Evolutionary conservation across 2,113 vertebrate genomes (phyloP), one percentile per base, ranked within the genome.

Genomic region (Cygnus atratus): DNA sequence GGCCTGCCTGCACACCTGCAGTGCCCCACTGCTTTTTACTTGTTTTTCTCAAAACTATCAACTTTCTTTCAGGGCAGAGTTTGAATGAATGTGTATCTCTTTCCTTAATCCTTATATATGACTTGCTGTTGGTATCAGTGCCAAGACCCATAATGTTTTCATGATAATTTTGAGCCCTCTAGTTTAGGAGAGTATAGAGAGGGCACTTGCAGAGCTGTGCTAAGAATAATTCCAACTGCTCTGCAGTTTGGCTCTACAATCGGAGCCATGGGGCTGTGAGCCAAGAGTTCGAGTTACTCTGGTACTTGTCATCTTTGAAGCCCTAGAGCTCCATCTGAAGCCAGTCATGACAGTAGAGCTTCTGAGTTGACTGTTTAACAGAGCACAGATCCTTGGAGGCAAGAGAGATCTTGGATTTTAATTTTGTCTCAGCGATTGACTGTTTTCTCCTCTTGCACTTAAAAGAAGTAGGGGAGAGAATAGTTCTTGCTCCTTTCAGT

Each of bases 221-320:
- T 97, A 97, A 96, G 96, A 96, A 96, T 96, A 97, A 96, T 95
- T 94, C 86, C 93, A 96, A 95, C 81, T 94, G 93, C 88, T 94
- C 50, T 93, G 95, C 96, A 92, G 90, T 93, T 96, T 94, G 93
- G 92, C 95, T 94, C 58, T 96, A 92, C 96, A 96, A 92, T 91
- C 92, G 92, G 95, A 97, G 91, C 95, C 91, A 89, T 4, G 0
- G 83, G 96, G 96, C 96, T 41, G 5, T 0, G 84, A 92, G 96
- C 96, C 96, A 97, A 85, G 92, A 95, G 96, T 96, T 96, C 33
- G 2, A 91, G 88, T 94, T 97, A 89, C 95, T 87, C 92, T 92
- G 87, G 92, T 91, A 76, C 92, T 95, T 93, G 92, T 94, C 93
- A 92, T 93, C 95, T 93, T 54, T 79, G 88, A 95, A 97, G 96